Conservation (phyloP, 1,140 invertebrate genomes). For the Nylanderia fulva region DNA sequence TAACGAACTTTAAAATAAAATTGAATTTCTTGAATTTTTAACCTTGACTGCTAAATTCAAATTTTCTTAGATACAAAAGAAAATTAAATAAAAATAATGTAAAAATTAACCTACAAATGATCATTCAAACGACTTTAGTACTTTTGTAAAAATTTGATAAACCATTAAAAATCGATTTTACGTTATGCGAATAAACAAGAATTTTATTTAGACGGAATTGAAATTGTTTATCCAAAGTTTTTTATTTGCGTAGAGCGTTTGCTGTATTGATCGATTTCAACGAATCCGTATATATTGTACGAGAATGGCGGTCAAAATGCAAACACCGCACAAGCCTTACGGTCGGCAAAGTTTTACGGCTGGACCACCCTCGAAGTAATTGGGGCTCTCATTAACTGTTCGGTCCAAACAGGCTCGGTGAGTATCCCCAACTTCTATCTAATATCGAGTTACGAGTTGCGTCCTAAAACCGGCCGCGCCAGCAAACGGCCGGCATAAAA, state of each 20-base stretch:
- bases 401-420: slow-evolving; percentile 27
- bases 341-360: slow-evolving; percentile 53
- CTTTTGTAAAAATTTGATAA: too few relatives aligned
- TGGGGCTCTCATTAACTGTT: slow-evolving; percentile 52
- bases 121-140: background rate
- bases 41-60: background rate
- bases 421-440: slow-evolving; percentile 31
- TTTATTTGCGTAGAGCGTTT: background rate
- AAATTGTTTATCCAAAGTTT: background rate
- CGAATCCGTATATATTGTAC: background rate
- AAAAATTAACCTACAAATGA: background rate
- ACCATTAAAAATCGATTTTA: background rate
- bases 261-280: background rate
- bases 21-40: background rate
- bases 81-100: too few relatives aligned
- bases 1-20: background rate
- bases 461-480: slow-evolving; percentile 41
- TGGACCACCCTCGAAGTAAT: slow-evolving; percentile 60
- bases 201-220: background rate
- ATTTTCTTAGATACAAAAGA: background rate
- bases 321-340: slow-evolving; percentile 9
- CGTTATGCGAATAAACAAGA: background rate
- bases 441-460: slow-evolving; percentile 57
- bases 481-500: slow-evolving; percentile 35
- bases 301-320: slow-evolving; percentile 1